phyloP scores from a whole-genome alignment of 2,113 vertebrate species.

The Empidonax traillii region DNA sequence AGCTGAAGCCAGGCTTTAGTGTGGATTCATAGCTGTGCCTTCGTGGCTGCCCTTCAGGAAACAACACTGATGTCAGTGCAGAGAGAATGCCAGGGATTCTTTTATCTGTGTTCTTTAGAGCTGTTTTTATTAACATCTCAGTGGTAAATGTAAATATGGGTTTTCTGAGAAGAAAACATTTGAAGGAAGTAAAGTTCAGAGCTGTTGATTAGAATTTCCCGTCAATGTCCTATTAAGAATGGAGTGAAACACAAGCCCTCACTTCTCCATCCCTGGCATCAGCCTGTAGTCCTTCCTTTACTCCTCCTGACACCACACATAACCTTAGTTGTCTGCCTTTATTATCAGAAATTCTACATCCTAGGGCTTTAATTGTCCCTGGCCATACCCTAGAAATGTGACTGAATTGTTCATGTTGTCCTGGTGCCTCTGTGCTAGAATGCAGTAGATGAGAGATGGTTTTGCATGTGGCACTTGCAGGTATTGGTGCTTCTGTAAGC shows the following conservation, averaged over 20 bases:
- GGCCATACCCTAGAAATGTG: neutral
- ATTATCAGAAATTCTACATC: neutral
- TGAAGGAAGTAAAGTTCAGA: neutral
- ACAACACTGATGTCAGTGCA: neutral
- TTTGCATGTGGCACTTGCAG: neutral
- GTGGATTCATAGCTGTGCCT: rapidly evolving
- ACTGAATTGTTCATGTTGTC: neutral
- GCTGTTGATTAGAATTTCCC: neutral
- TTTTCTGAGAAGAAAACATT: neutral
- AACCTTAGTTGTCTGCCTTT: neutral
- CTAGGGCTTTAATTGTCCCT: neutral
- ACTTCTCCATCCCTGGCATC: neutral
- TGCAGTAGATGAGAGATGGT: neutral
- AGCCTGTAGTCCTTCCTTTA: neutral
- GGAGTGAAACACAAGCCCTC: neutral
- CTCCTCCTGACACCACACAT: neutral
- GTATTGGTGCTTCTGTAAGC: neutral
- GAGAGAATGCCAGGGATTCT: neutral
- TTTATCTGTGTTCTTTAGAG: neutral
- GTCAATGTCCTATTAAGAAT: neutral
- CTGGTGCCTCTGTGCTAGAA: neutral
- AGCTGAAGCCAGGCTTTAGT: neutral
- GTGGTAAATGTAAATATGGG: neutral
- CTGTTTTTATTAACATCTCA: neutral
- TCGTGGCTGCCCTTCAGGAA: neutral